phyloP scores from a whole-genome alignment of 2,888 invertebrate genomes.

The Yponomeuta plumbellus region DNA sequence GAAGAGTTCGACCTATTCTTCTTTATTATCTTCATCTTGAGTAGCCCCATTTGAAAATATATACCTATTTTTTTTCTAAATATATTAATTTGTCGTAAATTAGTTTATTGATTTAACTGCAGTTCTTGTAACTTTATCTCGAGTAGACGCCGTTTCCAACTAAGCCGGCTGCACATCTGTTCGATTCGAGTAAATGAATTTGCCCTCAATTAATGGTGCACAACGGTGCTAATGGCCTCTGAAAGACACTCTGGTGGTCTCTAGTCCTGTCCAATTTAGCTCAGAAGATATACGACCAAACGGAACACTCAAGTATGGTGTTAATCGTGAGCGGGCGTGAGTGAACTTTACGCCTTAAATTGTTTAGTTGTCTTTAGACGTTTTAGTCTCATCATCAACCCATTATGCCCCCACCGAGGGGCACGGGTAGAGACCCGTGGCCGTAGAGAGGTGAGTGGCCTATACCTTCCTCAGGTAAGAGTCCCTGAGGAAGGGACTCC shows the following conservation, averaged over 20 bases:
- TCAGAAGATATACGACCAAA: neutral
- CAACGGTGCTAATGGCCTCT: conserved; percentile 3
- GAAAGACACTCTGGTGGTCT: neutral
- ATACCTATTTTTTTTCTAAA: too few species aligned
- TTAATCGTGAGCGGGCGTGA: neutral
- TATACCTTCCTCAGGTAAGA: too few species aligned
- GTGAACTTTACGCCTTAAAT: neutral
- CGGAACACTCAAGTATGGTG: neutral
- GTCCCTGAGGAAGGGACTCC: too few species aligned
- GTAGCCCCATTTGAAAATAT: too few species aligned
- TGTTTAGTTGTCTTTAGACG: neutral
- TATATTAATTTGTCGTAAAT: too few species aligned
- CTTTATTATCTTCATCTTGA: too few species aligned
- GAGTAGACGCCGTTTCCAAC: neutral
- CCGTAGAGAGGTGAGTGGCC: too few species aligned
- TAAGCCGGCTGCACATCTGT: neutral
- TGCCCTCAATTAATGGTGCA: conserved; percentile 7
- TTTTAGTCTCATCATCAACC: too few species aligned
- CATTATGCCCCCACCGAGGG: too few species aligned
- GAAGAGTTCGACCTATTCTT: too few species aligned
- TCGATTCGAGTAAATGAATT: neutral
- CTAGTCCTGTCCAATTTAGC: neutral
- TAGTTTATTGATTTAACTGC: too few species aligned
- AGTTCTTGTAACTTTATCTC: neutral
- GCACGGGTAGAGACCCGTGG: too few species aligned